phyloP scores from a whole-genome alignment of 2,888 invertebrate species.

The Macaria notata region DNA sequence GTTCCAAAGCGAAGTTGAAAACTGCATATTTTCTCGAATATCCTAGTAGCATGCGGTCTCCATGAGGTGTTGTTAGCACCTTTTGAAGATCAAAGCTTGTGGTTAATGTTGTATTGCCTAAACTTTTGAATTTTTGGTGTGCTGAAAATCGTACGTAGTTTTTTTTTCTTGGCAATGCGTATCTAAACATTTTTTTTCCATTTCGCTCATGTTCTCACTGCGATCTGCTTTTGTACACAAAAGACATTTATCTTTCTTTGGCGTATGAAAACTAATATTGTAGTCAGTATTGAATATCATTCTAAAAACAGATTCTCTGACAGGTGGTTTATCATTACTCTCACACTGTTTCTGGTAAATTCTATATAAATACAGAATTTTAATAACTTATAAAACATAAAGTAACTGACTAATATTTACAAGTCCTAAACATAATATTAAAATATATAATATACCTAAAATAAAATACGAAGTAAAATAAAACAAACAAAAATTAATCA shows the following conservation, averaged over 20 bases:
- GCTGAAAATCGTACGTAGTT: conserved; percentile 2
- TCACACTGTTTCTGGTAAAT: conserved; percentile 14
- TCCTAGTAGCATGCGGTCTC: conserved; percentile 18
- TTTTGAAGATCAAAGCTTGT: conserved; percentile 22
- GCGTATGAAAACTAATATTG: conserved; percentile 22
- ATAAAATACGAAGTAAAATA: too few species aligned
- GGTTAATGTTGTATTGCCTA: conserved; percentile 3
- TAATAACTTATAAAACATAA: too few species aligned
- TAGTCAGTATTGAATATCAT: conserved; percentile 25
- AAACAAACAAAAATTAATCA: too few species aligned
- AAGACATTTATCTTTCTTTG: conserved; percentile 22
- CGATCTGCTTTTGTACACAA: conserved; percentile 8
- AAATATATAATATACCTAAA: too few species aligned
- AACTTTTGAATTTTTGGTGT: conserved; percentile 1
- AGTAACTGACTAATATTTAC: too few species aligned
- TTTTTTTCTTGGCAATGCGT: too few species aligned
- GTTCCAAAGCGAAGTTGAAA: conserved; percentile 12
- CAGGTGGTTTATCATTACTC: conserved; percentile 2
- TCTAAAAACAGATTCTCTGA: conserved; percentile 13
- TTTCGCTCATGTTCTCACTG: too few species aligned
- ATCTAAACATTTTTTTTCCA: too few species aligned
- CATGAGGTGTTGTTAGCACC: conserved; percentile 24
- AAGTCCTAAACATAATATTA: too few species aligned
- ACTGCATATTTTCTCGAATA: conserved; percentile 20
- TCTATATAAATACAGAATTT: too few species aligned